phyloP scores from a whole-genome alignment of 2,113 vertebrate species.

The Grammomys surdaster region DNA sequence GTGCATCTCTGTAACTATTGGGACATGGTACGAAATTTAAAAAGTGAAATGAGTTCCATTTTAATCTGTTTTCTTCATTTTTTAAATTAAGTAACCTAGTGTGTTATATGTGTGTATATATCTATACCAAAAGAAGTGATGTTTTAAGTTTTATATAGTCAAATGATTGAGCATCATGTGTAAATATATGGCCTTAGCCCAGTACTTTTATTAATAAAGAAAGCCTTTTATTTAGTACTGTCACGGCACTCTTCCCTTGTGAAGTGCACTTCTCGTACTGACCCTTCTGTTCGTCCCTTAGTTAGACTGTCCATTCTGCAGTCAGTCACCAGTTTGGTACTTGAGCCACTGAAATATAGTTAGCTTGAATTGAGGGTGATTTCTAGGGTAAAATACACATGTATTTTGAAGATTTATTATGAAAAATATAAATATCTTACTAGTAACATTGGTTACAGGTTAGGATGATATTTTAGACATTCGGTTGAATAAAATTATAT shows the following conservation, averaged over 20 bases:
- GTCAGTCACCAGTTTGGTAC: background rate
- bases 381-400: background rate
- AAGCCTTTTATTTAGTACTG: constrained; percentile 28
- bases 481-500: constrained; percentile 31
- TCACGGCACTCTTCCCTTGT: background rate
- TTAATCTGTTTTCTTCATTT: constrained; percentile 19
- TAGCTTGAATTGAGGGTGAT: constrained; percentile 34
- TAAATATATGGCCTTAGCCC: background rate
- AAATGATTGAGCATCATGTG: background rate
- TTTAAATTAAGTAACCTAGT: background rate
- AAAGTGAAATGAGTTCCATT: constrained; percentile 13
- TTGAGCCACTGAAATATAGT: background rate
- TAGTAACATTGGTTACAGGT: constrained; percentile 23
- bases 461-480: constrained; percentile 41
- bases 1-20: background rate
- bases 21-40: background rate
- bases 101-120: background rate
- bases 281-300: background rate
- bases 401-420: constrained; percentile 26
- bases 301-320: background rate
- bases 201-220: constrained; percentile 8
- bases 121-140: background rate
- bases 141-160: background rate
- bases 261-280: background rate
- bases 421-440: background rate